A percentile compares a stretch with the other conserved stretches of the same genome.
Conservation (phyloP, 2,797 vertebrate species). For the Urocyon cinereoargenteus region DNA sequence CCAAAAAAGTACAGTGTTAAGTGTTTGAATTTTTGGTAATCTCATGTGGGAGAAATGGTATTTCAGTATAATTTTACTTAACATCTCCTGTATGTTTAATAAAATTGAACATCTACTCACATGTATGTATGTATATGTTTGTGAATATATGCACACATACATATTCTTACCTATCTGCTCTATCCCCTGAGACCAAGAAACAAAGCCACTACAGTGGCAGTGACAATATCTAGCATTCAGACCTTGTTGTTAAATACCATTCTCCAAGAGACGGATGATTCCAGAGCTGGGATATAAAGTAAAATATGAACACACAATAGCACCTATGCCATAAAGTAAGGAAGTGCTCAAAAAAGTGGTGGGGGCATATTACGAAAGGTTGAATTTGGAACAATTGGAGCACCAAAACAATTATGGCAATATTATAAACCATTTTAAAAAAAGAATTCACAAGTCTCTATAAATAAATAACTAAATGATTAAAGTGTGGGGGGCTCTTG, state of each 20-base stretch:
- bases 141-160: fast-evolving
- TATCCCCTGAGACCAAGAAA: neutral
- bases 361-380: neutral
- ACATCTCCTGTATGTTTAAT: neutral
- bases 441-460: neutral
- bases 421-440: neutral
- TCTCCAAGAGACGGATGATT: neutral
- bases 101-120: neutral
- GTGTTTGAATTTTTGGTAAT: neutral
- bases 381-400: neutral
- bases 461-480: neutral
- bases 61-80: neutral
- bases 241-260: neutral
- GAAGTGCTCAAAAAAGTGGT: neutral
- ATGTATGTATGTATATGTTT: neutral
- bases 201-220: neutral
- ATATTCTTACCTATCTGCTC: neutral
- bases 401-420: neutral
- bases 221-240: neutral
- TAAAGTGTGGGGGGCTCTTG: neutral
- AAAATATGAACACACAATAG: neutral
- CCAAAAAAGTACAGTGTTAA: neutral
- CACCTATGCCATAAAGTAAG: neutral
- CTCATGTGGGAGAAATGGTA: neutral
- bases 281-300: neutral